These are phyloP conservation scores for Cyrtodaria siliqua DNA, from an alignment of 2,888 invertebrate genomes.

Conservation along the genomic window DNA sequence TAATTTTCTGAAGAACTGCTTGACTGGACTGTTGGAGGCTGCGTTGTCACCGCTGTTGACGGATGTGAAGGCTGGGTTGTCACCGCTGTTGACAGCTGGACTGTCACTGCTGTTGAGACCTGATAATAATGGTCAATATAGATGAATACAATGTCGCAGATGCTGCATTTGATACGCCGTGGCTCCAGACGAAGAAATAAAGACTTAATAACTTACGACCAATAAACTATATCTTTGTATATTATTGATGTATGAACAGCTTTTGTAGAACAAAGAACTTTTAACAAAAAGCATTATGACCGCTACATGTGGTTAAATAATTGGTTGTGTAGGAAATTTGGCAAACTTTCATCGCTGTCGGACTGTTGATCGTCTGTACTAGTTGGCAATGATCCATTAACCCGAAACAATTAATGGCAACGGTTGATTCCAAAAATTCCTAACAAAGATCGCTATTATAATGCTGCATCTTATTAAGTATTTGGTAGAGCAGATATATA, in stretches of 20 bases:
- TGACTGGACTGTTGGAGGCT: constrained; percentile 10
- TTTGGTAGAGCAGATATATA: neutral
- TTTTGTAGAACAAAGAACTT: no score
- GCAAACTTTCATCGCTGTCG: neutral
- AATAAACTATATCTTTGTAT: constrained; percentile 1
- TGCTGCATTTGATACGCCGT: constrained; percentile 6
- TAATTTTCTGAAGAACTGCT: constrained; percentile 13
- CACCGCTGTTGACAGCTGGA: constrained; percentile 6
- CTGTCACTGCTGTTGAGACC: constrained; percentile 11
- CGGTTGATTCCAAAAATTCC: neutral
- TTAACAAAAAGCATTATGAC: neutral
- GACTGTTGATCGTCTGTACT: neutral
- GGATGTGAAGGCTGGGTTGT: constrained; percentile 7
- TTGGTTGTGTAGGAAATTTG: neutral
- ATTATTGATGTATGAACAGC: no score
- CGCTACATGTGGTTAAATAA: neutral
- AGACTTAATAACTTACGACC: no score
- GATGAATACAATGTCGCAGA: constrained; percentile 6
- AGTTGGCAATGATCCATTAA: neutral
- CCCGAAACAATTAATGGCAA: neutral
- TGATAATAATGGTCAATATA: constrained; percentile 12
- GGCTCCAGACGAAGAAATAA: constrained; percentile 1
- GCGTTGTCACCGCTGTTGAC: constrained; percentile 11
- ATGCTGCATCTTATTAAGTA: constrained; percentile 1
- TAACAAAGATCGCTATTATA: neutral